Conservation (phyloP, 2,888 invertebrate species). For the Scrobipalpa costella region DNA sequence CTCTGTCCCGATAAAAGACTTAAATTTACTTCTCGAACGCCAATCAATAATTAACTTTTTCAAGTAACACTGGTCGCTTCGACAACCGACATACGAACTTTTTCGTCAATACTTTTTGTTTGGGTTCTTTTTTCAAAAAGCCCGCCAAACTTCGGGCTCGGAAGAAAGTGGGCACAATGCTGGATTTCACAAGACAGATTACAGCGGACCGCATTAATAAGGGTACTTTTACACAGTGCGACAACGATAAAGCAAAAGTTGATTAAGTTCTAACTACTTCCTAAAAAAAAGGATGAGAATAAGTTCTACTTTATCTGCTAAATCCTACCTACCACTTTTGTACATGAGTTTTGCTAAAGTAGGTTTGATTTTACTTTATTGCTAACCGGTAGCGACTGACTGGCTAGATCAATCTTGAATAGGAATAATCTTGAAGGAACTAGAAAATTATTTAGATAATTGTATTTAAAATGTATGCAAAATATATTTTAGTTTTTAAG, state of each 20-base stretch:
- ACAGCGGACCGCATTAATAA: constrained; percentile 72
- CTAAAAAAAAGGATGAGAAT: not conserved
- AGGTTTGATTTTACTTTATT: too few relatives aligned
- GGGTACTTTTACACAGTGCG: constrained; percentile 55
- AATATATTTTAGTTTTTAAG: too few relatives aligned
- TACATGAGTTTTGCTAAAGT: too few relatives aligned
- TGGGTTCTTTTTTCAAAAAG: constrained; percentile 33
- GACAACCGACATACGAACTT: constrained; percentile 34
- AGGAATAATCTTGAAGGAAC: too few relatives aligned
- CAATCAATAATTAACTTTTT: constrained; percentile 37
- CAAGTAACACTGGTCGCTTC: constrained; percentile 33
- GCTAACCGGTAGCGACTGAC: too few relatives aligned
- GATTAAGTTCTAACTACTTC: not conserved
- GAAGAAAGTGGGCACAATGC: constrained; percentile 74
- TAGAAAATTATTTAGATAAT: too few relatives aligned
- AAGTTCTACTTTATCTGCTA: too few relatives aligned
- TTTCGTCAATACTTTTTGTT: constrained; percentile 42
- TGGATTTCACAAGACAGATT: constrained; percentile 76
- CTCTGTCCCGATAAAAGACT: constrained; percentile 26
- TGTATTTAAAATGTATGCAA: too few relatives aligned
- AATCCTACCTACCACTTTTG: too few relatives aligned
- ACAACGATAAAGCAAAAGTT: constrained; percentile 28
- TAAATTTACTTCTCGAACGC: constrained; percentile 29
- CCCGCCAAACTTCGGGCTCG: constrained; percentile 41
- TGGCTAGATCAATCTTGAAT: too few relatives aligned